Conservation (phyloP, 2,113 vertebrate species). For the Anhinga rufa region DNA sequence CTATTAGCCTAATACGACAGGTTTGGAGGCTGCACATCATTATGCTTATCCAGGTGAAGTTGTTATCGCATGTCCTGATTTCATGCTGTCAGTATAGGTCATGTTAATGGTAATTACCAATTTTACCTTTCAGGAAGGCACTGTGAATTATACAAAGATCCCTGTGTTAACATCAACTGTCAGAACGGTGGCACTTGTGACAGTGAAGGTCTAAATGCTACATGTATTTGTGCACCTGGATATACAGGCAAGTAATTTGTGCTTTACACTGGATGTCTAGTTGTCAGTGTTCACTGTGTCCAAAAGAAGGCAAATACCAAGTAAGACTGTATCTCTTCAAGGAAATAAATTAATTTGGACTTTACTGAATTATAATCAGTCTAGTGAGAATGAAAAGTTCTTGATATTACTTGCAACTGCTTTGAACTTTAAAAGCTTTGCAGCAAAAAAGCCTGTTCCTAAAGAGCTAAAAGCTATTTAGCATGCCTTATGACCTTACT, state of each 20-base stretch:
- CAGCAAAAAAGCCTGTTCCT: neutral
- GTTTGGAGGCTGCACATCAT: neutral
- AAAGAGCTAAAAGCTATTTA: neutral
- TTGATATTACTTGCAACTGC: neutral
- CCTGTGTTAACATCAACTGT: constrained; percentile 87
- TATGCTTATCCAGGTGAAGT: neutral
- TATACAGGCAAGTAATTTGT: constrained; percentile 77
- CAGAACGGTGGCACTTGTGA: constrained; percentile 91
- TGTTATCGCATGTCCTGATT: neutral
- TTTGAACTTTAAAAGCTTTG: constrained; percentile 14
- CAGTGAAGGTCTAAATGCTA: constrained; percentile 81
- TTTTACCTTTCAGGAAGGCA: constrained; percentile 77
- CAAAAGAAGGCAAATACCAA: neutral
- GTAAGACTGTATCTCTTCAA: neutral
- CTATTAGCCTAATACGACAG: neutral
- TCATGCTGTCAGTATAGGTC: neutral
- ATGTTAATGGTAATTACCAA: neutral
- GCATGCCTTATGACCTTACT: neutral
- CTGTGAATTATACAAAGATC: constrained; percentile 92
- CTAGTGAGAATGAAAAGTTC: neutral
- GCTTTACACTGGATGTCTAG: neutral
- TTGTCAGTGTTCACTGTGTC: neutral
- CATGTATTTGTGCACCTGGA: constrained; percentile 86
- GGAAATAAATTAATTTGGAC: neutral
- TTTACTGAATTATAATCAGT: neutral